Evolutionary conservation across 2,113 vertebrate genomes (phyloP).

Genomic region (Prunella himalayana): DNA sequence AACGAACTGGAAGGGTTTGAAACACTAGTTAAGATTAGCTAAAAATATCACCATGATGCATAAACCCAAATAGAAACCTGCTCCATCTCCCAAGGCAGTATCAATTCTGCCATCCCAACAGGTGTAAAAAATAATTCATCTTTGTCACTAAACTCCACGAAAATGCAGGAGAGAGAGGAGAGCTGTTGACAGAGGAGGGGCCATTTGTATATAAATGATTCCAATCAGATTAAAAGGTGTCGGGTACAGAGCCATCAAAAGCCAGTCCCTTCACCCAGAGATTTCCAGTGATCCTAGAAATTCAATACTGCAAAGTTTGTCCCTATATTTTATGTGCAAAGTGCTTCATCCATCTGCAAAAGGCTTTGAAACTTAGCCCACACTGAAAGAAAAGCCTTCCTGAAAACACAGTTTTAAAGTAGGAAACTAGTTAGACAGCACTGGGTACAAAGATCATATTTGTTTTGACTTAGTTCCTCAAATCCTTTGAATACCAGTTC

Average conservation of each 20-base stretch:
- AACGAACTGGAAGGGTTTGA: neutral
- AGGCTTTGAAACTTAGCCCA: neutral
- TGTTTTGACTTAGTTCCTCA: conserved; percentile 28
- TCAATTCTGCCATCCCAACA: conserved; percentile 40
- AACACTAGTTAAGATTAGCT: conserved; percentile 3
- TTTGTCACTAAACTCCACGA: neutral
- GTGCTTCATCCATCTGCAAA: neutral
- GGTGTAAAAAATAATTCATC: conserved; percentile 62
- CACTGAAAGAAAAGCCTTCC: neutral
- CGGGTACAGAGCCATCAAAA: neutral
- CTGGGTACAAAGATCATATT: conserved; percentile 38
- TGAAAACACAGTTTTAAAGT: neutral
- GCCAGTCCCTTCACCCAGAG: neutral
- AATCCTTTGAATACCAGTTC: neutral
- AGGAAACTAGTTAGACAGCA: neutral
- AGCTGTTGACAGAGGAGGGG: neutral
- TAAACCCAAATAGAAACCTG: conserved; percentile 58
- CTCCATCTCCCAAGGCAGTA: neutral
- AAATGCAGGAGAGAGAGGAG: neutral
- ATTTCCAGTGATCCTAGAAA: neutral
- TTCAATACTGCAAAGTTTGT: neutral
- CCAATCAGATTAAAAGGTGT: neutral
- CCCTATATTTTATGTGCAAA: neutral
- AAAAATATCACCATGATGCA: conserved; percentile 58
- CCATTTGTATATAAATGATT: neutral